Evolutionary conservation across 2,797 vertebrate species (phyloP).

Genomic region (Trematomus bernacchii): DNA sequence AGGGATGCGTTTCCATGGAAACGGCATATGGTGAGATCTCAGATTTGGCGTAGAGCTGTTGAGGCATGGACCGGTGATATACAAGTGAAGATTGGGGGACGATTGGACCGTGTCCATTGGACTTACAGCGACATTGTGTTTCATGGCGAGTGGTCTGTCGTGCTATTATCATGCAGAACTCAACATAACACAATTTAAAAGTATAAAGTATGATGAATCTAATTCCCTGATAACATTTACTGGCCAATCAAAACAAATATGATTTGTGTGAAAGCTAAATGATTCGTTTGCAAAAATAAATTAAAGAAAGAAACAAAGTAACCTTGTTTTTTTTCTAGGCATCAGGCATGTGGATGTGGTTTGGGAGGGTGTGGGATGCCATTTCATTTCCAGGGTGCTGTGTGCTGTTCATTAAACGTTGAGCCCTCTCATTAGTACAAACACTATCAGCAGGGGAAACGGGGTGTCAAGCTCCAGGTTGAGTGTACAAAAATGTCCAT

Average conservation of each 20-base stretch:
- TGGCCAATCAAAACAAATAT: background rate
- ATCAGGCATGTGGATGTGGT: slow-evolving; percentile 50
- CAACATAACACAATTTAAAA: background rate
- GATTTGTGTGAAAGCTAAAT: background rate
- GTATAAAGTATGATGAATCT: background rate
- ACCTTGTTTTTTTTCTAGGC: background rate
- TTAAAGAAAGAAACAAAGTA: slow-evolving; percentile 4
- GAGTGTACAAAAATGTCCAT: slow-evolving; percentile 6
- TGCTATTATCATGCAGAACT: background rate
- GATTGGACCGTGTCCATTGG: too few species aligned
- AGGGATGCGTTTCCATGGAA: too few species aligned
- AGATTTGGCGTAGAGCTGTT: too few species aligned
- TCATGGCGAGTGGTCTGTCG: too few species aligned
- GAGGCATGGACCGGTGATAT: too few species aligned
- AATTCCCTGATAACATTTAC: background rate
- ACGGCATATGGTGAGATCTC: too few species aligned
- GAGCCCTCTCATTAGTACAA: slow-evolving; percentile 66
- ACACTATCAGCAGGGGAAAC: slow-evolving; percentile 49
- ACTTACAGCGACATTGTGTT: too few species aligned
- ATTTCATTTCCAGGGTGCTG: slow-evolving; percentile 48
- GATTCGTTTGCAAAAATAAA: background rate
- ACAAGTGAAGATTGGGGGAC: too few species aligned
- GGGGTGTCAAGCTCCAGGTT: slow-evolving; percentile 14
- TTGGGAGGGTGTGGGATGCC: slow-evolving; percentile 37
- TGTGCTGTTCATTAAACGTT: slow-evolving; percentile 47